Evolutionary conservation across 1,140 invertebrate genomes (phyloP), one percentile per base, ranked within the genome.

Genomic region (roundworm (Caenorhabditis elegans)): DNA sequence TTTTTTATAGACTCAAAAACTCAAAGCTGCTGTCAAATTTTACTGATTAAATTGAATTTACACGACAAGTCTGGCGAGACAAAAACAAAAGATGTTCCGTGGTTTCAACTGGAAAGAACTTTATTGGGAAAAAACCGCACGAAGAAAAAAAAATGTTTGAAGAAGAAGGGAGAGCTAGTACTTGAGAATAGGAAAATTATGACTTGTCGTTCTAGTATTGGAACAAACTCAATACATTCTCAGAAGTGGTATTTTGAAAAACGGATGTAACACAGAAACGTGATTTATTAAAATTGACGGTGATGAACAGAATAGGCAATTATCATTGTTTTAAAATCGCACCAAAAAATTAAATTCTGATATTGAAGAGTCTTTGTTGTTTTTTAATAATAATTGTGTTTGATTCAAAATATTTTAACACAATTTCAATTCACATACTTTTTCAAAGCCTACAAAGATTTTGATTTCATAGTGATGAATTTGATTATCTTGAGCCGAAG

Each of bases 151-250:
- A 70, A 39, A n/a, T 70, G 28, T 19, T 19, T 0, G n/a, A 39
- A n/a, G 22, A 17, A 39, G n/a, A 39, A 17, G 55, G 2, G 19
- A 70, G 22, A 70, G 22, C 60, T 22, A 70, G 60, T 70, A 70
- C 60, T 70, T 39, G 34, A 70, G 34, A n/a, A 26, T 39, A n/a
- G 2, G 43, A 70, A 70, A 70, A 70, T 36, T 70, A 70, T 70
- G 60, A 70, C 31, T 39, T 70, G 36, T 70, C n/a, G 0, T 39
- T 24, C 31, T 53, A n/a, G n/a, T n/a, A n/a, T 53, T 10, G 15
- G 2, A 13, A 31, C 31, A 60, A 34, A 24, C 51, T 26, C 51
- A 60, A 34, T 15, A 60, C 10, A 26, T 17, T 51, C 49, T 26
- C 6, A 10, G 43, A 70, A 39, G 60, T 70, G 34, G 60, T 70